Evolutionary conservation across 2,888 invertebrate species (phyloP).

Genomic region (Brachyopa scutellaris): DNA sequence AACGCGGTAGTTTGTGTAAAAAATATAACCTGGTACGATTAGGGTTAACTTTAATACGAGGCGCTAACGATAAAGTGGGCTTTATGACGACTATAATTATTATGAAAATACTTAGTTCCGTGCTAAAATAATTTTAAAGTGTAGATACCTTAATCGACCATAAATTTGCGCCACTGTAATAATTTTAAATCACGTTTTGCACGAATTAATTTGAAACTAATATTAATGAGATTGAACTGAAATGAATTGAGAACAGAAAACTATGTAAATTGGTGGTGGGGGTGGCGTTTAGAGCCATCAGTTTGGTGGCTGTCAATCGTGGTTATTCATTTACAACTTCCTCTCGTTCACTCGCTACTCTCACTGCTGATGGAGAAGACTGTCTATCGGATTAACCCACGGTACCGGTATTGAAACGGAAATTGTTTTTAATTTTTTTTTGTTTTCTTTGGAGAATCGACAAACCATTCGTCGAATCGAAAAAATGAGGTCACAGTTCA

Average conservation of each 20-base stretch:
- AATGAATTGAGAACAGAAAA: constrained; percentile 27
- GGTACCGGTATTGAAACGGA: constrained; percentile 9
- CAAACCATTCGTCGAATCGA: not conserved
- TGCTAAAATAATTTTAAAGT: too few species aligned
- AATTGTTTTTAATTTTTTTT: constrained; percentile 25
- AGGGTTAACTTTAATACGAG: too few species aligned
- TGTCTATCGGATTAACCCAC: too few species aligned
- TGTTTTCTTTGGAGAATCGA: constrained; percentile 6
- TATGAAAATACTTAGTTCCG: too few species aligned
- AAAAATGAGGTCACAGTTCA: constrained; percentile 28
- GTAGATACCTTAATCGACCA: too few species aligned
- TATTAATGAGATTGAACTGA: constrained; percentile 7
- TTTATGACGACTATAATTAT: too few species aligned
- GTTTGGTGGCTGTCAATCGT: constrained; percentile 19
- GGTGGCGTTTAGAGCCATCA: too few species aligned
- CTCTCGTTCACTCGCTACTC: not conserved
- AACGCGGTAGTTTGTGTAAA: too few species aligned
- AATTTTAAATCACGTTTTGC: constrained; percentile 39
- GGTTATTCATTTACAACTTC: constrained; percentile 2
- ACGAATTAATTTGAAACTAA: constrained; percentile 48
- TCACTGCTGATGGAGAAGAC: not conserved
- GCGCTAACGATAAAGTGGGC: too few species aligned
- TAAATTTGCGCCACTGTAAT: too few species aligned
- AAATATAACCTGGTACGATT: too few species aligned
- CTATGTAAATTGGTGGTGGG: constrained; percentile 28